Evolutionary conservation across 2,888 invertebrate genomes (phyloP).

Genomic region (Caenorhabditis sp.): DNA sequence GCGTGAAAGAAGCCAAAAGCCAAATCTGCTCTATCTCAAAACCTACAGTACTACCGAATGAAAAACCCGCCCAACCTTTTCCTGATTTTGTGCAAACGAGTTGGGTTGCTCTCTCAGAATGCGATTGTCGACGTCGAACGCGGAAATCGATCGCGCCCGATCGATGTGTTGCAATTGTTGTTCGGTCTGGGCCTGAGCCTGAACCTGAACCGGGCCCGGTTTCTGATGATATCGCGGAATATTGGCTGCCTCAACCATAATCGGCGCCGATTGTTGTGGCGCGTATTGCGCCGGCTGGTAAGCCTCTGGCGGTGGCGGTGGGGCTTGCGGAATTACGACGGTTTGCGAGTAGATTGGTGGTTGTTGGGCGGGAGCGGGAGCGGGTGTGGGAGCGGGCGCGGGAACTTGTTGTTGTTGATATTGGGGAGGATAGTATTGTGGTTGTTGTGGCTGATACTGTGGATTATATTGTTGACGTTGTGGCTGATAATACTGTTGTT

Average conservation of each 20-base stretch:
- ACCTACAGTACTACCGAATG: too few species aligned
- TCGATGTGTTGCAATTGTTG: conserved; percentile 22
- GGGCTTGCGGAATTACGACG: conserved; percentile 36
- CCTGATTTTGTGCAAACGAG: conserved; percentile 25
- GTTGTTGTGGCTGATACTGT: conserved; percentile 8
- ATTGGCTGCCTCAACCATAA: conserved; percentile 31
- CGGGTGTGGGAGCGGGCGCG: conserved; percentile 23
- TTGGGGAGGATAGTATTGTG: conserved; percentile 31
- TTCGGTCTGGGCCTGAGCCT: conserved; percentile 15
- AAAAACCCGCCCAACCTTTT: conserved; percentile 34
- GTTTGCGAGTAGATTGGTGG: conserved; percentile 41
- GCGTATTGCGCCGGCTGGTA: conserved; percentile 33
- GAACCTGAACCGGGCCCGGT: conserved; percentile 15
- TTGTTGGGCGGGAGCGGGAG: conserved; percentile 22
- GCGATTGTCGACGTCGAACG: conserved; percentile 30
- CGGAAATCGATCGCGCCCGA: conserved; percentile 23
- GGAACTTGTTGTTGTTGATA: conserved; percentile 19
- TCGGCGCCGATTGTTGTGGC: conserved; percentile 21
- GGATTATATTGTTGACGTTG: conserved; percentile 10
- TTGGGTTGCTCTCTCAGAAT: conserved; percentile 40
- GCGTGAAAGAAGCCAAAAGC: too few species aligned
- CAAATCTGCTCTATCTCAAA: too few species aligned
- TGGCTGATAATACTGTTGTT: conserved; percentile 20
- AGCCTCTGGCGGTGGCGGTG: conserved; percentile 40
- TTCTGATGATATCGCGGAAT: conserved; percentile 31